phyloP scores from a whole-genome alignment of 1,140 invertebrate species.

The Drosophila aff. region DNA sequence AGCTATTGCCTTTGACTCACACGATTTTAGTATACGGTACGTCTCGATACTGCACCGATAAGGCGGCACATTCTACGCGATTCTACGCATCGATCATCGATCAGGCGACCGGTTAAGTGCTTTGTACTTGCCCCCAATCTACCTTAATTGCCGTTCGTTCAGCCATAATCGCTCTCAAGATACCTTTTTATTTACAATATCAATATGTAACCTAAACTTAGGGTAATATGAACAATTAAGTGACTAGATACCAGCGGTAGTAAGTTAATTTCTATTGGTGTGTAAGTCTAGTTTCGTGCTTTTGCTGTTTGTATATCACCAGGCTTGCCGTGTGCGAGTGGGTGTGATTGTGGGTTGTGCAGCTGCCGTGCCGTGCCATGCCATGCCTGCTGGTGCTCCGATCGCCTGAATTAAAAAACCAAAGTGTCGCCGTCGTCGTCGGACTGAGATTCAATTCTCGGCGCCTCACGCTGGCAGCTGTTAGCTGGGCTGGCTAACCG shows the following conservation, averaged over 20 bases:
- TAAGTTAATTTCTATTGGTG: slow-evolving; percentile 38
- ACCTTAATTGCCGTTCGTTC: slow-evolving; percentile 25
- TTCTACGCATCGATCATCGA: slow-evolving; percentile 60
- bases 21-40: slow-evolving; percentile 1
- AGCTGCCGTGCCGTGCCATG: slow-evolving; percentile 1
- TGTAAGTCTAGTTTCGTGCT: slow-evolving; percentile 35
- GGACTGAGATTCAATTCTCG: slow-evolving; percentile 36
- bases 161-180: slow-evolving; percentile 37
- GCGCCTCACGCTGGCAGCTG: slow-evolving; percentile 21
- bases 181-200: slow-evolving; percentile 60
- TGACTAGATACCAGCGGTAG: slow-evolving; percentile 52
- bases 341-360: slow-evolving; percentile 16
- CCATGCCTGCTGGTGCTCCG: slow-evolving; percentile 17
- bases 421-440: slow-evolving; percentile 13
- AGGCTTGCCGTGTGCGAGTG: slow-evolving; percentile 27
- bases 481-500: slow-evolving; percentile 52
- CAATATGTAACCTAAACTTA: slow-evolving; percentile 45
- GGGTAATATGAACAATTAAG: slow-evolving; percentile 45
- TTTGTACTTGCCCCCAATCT: slow-evolving; percentile 59
- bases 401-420: slow-evolving; percentile 33
- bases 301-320: slow-evolving; percentile 27
- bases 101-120: slow-evolving; percentile 65
- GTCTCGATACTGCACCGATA: slow-evolving; percentile 47
- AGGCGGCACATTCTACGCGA: slow-evolving; percentile 11
- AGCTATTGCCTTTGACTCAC: slow-evolving; percentile 45